Evolutionary conservation across 2,113 vertebrate species (phyloP).

Genomic region (Seriola quinqueradiata): DNA sequence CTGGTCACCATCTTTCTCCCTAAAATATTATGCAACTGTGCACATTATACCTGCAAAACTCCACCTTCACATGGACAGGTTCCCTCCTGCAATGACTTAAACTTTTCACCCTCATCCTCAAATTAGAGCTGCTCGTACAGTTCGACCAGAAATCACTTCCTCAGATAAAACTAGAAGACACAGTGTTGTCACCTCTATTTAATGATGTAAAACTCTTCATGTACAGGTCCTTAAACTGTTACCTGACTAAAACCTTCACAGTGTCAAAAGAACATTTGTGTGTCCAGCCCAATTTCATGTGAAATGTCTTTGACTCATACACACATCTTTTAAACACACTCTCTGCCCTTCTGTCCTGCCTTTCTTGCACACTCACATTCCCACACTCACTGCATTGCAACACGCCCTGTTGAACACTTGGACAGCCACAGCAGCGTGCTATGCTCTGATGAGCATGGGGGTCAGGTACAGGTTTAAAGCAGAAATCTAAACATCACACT

Average conservation of each 20-base stretch:
- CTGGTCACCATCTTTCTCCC: conserved; percentile 5
- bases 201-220: conserved; percentile 29
- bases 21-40: conserved; percentile 52
- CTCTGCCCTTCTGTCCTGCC: background rate
- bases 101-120: background rate
- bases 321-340: conserved; percentile 2
- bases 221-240: conserved; percentile 36
- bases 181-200: conserved; percentile 3
- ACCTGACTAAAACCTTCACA: background rate
- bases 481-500: conserved; percentile 69
- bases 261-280: conserved; percentile 7
- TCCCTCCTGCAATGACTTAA: conserved; percentile 6
- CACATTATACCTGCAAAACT: conserved; percentile 31
- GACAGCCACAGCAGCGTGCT: background rate
- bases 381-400: conserved; percentile 44
- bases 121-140: background rate
- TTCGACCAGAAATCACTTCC: background rate
- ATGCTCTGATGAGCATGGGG: conserved; percentile 59
- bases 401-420: conserved; percentile 6
- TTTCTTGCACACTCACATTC: conserved; percentile 27
- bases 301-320: background rate
- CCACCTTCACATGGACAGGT: conserved; percentile 15
- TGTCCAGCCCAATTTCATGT: background rate
- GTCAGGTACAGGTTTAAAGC: conserved; percentile 66
- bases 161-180: conserved; percentile 19